phyloP scores from a whole-genome alignment of 2,113 vertebrate species.

The Sprattus sprattus region DNA sequence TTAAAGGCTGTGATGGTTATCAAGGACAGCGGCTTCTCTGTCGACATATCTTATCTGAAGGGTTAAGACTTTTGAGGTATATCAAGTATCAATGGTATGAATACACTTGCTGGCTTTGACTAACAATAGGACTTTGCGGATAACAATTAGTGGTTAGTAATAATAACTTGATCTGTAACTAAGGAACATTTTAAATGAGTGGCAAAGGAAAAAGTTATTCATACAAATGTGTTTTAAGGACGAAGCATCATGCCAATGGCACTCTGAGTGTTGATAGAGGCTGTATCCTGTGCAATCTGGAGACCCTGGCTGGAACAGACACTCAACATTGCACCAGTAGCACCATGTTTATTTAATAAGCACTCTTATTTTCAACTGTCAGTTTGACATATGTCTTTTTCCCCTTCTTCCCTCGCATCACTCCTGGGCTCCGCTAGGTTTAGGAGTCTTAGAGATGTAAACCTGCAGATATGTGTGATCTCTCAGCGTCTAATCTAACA shows the following conservation, averaged over 20 bases:
- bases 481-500: neutral
- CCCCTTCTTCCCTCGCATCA: neutral
- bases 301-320: neutral
- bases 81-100: too few relatives aligned
- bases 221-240: neutral
- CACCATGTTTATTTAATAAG: constrained; percentile 72
- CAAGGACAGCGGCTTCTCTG: too few relatives aligned
- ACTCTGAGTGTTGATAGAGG: neutral
- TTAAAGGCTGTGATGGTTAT: too few relatives aligned
- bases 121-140: neutral
- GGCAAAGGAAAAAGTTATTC: neutral
- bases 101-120: neutral
- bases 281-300: neutral
- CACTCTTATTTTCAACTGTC: constrained; percentile 62
- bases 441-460: neutral
- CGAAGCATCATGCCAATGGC: neutral
- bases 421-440: neutral
- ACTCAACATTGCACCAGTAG: neutral
- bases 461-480: constrained; percentile 25
- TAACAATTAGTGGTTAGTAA: neutral
- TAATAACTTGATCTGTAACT: neutral
- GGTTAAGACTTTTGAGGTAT: too few relatives aligned
- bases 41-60: too few relatives aligned
- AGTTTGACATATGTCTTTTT: constrained; percentile 49
- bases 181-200: neutral